A percentile compares a stretch with the other conserved stretches of the same genome.
Conservation (phyloP, 2,797 vertebrate species). For the Danionella dracula region DNA sequence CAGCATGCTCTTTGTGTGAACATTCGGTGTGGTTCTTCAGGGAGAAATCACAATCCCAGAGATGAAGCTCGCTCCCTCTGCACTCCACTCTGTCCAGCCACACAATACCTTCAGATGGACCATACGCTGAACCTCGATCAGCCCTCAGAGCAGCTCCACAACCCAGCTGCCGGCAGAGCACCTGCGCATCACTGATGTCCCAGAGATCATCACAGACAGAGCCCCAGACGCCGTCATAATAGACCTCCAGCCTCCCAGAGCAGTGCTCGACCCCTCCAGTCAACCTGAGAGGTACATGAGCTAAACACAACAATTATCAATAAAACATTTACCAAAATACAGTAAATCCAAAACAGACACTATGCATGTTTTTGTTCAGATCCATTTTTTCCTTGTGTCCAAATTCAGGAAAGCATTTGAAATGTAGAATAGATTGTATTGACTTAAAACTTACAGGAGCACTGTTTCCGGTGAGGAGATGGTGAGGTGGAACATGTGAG, state of each 20-base stretch:
- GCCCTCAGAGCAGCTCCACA: not conserved
- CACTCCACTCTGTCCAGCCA: constrained; percentile 35
- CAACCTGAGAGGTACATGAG: constrained; percentile 11
- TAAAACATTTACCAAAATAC: too few relatives aligned
- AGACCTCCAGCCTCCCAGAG: constrained; percentile 38
- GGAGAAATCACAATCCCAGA: constrained; percentile 28
- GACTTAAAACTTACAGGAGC: not conserved
- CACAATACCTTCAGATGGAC: too few relatives aligned
- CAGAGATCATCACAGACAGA: not conserved
- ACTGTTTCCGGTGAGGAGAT: not conserved
- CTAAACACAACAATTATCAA: too few relatives aligned
- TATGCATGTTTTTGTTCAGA: too few relatives aligned
- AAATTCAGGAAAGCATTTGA: too few relatives aligned
- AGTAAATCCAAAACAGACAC: too few relatives aligned
- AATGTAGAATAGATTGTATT: too few relatives aligned
- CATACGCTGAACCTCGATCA: too few relatives aligned
- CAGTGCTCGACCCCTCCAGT: not conserved
- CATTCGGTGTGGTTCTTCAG: constrained; percentile 34
- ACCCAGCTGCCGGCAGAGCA: not conserved
- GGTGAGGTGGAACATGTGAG: not conserved
- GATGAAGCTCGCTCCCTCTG: constrained; percentile 36
- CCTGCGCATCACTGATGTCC: not conserved
- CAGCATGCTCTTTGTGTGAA: constrained; percentile 16
- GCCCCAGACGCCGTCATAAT: constrained; percentile 17
- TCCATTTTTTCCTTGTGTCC: too few relatives aligned